phyloP scores from a whole-genome alignment of 2,888 invertebrate species.

The Harpagoxenus sublaevis region DNA sequence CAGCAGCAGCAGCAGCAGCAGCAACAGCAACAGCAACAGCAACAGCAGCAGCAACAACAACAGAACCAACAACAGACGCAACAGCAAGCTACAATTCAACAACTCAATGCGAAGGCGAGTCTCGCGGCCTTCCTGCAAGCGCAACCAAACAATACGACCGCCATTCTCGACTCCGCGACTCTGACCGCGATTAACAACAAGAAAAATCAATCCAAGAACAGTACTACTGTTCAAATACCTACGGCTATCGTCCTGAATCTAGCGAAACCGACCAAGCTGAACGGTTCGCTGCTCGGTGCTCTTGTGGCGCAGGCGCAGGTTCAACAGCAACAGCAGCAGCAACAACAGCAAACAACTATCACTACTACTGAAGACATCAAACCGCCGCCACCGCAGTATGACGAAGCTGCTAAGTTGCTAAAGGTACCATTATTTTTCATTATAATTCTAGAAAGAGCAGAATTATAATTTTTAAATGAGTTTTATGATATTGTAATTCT shows the following conservation, averaged over 20 bases:
- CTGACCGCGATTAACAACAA: constrained; percentile 85
- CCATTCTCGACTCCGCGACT: constrained; percentile 83
- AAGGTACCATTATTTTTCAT: constrained; percentile 78
- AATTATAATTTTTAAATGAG: not conserved
- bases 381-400: constrained; percentile 90
- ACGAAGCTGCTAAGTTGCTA: constrained; percentile 90
- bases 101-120: constrained; percentile 86
- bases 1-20: constrained; percentile 88
- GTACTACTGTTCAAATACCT: constrained; percentile 83
- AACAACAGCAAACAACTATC: constrained; percentile 78
- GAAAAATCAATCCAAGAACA: constrained; percentile 84
- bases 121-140: constrained; percentile 86
- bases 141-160: constrained; percentile 82
- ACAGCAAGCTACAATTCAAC: constrained; percentile 82
- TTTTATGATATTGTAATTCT: not conserved
- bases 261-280: constrained; percentile 83
- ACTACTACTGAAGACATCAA: constrained; percentile 85
- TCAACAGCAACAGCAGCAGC: constrained; percentile 81
- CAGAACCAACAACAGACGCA: constrained; percentile 87
- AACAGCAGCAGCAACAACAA: constrained; percentile 82
- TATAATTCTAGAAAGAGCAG: not conserved
- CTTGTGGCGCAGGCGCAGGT: constrained; percentile 84
- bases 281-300: constrained; percentile 83
- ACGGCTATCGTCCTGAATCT: constrained; percentile 84
- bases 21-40: constrained; percentile 88